Percentiles rank a stretch among this genome's conserved stretches.
Conservation (phyloP, 2,113 vertebrate species). For the Trematocara nigrifrons region DNA sequence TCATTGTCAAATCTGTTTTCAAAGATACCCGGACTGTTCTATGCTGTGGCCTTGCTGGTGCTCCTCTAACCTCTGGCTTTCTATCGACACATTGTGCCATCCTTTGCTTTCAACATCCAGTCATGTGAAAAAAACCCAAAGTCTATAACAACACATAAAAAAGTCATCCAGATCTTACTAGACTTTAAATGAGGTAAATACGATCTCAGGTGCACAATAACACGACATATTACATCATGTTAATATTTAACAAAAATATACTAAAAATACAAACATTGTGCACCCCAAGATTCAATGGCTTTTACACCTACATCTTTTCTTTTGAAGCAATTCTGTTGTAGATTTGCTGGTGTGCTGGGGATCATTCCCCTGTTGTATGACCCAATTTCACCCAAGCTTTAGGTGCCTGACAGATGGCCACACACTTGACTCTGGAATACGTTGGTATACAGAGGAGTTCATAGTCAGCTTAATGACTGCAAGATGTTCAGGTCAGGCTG, state of each 20-base stretch:
- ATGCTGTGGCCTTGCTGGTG: neutral
- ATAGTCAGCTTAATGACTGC: neutral
- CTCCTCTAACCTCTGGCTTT: neutral
- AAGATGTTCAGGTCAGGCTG: neutral
- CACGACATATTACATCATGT: neutral
- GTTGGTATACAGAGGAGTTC: neutral
- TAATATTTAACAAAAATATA: neutral
- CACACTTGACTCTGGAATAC: neutral
- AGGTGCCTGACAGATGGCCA: neutral
- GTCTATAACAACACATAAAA: neutral
- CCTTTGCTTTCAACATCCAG: neutral
- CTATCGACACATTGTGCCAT: neutral
- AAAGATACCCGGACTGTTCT: neutral
- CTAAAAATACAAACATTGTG: neutral
- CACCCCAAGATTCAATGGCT: neutral
- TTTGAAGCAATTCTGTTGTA: neutral
- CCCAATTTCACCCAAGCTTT: neutral
- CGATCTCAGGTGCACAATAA: neutral
- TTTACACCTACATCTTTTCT: neutral
- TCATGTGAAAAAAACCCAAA: accelerated
- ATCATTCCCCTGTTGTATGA: neutral
- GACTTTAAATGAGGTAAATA: neutral
- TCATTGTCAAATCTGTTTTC: neutral
- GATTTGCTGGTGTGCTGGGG: neutral
- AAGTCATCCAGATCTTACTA: neutral